Evolutionary conservation across 2,113 vertebrate genomes (phyloP).

Genomic region (Lontra canadensis): DNA sequence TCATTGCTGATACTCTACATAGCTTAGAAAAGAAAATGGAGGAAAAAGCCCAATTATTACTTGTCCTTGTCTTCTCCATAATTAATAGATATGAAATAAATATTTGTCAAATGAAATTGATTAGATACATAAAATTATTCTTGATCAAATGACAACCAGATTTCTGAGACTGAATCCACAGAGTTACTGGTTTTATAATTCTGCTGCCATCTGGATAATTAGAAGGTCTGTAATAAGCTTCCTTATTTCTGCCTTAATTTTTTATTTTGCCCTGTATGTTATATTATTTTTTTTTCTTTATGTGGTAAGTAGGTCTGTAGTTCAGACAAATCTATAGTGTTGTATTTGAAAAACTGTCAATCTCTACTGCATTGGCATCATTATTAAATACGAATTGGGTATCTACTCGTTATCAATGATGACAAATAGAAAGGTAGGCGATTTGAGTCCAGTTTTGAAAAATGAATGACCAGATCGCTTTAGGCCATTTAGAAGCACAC

Average conservation of each 20-base stretch:
- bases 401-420: background rate
- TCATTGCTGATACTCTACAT: background rate
- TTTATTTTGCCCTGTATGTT: background rate
- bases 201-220: background rate
- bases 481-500: background rate
- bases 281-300: background rate
- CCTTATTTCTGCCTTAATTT: background rate
- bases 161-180: background rate
- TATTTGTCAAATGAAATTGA: background rate
- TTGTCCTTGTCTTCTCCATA: background rate
- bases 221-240: background rate
- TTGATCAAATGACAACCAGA: background rate
- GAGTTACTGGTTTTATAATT: background rate
- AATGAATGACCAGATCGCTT: background rate
- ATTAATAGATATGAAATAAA: background rate
- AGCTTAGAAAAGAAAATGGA: background rate
- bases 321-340: background rate
- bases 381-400: background rate
- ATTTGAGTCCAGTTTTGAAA: constrained; percentile 3
- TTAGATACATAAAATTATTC: background rate
- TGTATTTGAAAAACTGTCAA: background rate
- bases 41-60: background rate
- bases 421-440: background rate
- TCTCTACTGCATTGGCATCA: background rate
- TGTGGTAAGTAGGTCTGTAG: background rate